These are phyloP conservation scores for Nothocercus julius DNA, from an alignment of 2,113 vertebrate species.

Conservation along the genomic window DNA sequence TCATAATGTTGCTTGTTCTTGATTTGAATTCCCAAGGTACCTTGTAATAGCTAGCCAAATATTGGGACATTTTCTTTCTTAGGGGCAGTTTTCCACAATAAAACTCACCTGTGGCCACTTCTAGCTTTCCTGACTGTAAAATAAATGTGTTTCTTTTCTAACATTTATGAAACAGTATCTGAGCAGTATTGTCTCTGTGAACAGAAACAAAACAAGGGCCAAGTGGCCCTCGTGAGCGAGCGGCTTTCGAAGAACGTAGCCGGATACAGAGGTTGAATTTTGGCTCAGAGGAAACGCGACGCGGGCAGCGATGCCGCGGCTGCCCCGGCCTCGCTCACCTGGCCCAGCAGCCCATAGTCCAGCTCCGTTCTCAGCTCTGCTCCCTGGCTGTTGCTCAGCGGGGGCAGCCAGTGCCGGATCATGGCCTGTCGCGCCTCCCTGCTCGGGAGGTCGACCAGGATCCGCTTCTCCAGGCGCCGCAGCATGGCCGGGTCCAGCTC, in stretches of 20 bases:
- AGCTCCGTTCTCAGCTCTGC: constrained; percentile 84
- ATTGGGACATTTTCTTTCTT: not conserved
- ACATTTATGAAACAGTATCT: not conserved
- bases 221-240: not conserved
- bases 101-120: not conserved
- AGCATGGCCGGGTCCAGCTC: constrained; percentile 94
- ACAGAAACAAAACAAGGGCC: not conserved
- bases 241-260: not conserved
- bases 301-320: too few relatives aligned
- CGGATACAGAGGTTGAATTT: not conserved
- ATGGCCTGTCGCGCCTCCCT: constrained; percentile 85
- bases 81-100: not conserved
- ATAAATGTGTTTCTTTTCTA: not conserved
- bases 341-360: constrained; percentile 83
- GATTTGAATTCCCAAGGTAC: not conserved
- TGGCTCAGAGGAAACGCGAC: not conserved
- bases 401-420: constrained; percentile 93
- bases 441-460: constrained; percentile 90
- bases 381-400: constrained; percentile 79
- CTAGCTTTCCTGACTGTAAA: not conserved
- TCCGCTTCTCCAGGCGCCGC: constrained; percentile 93
- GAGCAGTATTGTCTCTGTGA: not conserved
- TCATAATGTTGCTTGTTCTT: not conserved
- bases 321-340: constrained; percentile 1
- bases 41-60: not conserved